These are phyloP conservation scores for Meandrina meandrites DNA, from an alignment of 92 coral and sea anemone genomes.

Conservation along the genomic window DNA sequence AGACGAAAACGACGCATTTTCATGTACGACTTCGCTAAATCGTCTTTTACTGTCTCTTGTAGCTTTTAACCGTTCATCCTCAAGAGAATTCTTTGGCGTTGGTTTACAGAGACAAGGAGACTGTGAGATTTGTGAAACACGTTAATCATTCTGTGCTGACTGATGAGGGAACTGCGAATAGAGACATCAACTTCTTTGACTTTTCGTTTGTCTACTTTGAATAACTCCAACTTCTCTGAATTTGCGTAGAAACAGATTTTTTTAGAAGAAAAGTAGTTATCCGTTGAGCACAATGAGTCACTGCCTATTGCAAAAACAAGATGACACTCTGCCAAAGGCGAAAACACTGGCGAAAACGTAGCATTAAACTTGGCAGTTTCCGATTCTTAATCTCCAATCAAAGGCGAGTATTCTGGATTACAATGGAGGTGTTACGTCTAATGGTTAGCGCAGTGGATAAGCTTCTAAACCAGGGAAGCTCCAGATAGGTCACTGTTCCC, in stretches of 20 bases:
- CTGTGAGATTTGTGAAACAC: slow-evolving; percentile 89
- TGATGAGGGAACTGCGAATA: slow-evolving; percentile 36
- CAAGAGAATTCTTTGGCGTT: slow-evolving; percentile 89
- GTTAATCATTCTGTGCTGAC: slow-evolving; percentile 65
- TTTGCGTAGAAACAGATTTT: not conserved
- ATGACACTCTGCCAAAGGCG: not conserved
- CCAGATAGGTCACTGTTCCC: too few relatives aligned
- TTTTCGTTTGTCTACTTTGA: slow-evolving; percentile 79
- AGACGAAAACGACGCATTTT: not conserved
- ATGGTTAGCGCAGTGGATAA: too few relatives aligned
- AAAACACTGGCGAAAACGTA: too few relatives aligned
- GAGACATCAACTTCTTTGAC: slow-evolving; percentile 65
- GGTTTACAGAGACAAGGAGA: slow-evolving; percentile 94
- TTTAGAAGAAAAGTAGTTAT: not conserved
- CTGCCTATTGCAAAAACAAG: not conserved
- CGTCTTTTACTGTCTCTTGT: not conserved
- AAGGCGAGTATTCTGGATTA: not conserved
- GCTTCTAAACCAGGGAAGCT: too few relatives aligned
- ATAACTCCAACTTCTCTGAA: slow-evolving; percentile 13
- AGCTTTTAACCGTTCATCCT: slow-evolving; percentile 89
- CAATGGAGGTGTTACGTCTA: not conserved
- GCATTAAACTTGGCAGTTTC: not conserved
- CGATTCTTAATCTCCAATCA: too few relatives aligned
- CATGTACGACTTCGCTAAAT: not conserved
- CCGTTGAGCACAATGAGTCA: not conserved